These are phyloP conservation scores for Acanthosepion pharaonis DNA, from an alignment of 2,888 invertebrate species.

Conservation along the genomic window DNA sequence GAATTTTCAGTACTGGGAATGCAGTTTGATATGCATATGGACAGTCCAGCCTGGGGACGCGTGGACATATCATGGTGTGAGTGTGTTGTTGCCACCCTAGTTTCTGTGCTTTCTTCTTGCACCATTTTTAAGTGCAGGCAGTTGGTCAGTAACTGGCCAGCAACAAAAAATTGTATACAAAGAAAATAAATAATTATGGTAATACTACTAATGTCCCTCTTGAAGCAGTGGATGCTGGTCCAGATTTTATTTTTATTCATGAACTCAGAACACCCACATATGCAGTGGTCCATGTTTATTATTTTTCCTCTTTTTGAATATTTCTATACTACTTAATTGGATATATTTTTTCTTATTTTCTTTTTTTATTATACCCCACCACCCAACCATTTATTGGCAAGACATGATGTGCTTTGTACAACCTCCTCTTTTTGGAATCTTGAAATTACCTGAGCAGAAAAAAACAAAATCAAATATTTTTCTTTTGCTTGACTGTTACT, in stretches of 20 bases:
- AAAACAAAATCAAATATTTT: background rate
- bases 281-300: background rate
- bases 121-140: conserved; percentile 18
- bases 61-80: conserved; percentile 33
- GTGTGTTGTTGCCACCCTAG: conserved; percentile 22
- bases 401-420: conserved; percentile 1
- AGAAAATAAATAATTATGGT: background rate
- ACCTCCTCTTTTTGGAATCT: background rate
- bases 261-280: background rate
- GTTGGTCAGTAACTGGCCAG: background rate
- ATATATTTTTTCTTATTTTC: background rate
- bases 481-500: background rate
- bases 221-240: background rate
- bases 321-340: background rate
- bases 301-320: background rate
- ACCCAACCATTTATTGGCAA: background rate
- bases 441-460: background rate
- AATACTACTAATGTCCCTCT: background rate
- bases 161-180: conserved; percentile 33
- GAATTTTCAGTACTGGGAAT: conserved; percentile 35
- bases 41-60: conserved; percentile 33
- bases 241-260: conserved; percentile 2
- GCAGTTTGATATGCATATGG: conserved; percentile 21
- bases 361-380: background rate
- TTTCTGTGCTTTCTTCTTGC: conserved; percentile 33